Percentiles rank a stretch among this genome's conserved stretches.
These are phyloP conservation scores for Drosophila navojoa DNA, from an alignment of 1,140 invertebrate genomes.

Conservation along the genomic window DNA sequence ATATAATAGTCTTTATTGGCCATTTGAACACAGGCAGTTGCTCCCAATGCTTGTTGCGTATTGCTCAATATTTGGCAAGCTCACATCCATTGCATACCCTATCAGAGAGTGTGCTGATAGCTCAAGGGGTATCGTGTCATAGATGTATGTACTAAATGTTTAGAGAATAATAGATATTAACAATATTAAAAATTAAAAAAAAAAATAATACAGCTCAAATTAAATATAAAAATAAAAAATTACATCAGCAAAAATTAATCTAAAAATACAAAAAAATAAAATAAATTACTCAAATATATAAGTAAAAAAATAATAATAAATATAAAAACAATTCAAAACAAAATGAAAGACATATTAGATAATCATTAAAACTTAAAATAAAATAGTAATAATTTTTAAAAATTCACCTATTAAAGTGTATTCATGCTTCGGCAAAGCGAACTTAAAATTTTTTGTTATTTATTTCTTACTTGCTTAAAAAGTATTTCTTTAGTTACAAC, in stretches of 20 bases:
- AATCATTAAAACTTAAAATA: background rate
- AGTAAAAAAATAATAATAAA: too few relatives aligned
- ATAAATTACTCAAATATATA: too few relatives aligned
- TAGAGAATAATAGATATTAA: too few relatives aligned
- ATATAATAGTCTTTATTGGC: conserved; percentile 5
- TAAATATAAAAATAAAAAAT: too few relatives aligned
- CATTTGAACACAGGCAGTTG: conserved; percentile 27
- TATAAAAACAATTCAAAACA: too few relatives aligned
- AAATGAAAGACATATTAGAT: background rate
- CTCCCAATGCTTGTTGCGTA: conserved; percentile 15
- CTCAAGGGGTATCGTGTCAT: too few relatives aligned
- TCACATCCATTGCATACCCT: conserved; percentile 12
- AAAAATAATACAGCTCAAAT: too few relatives aligned
- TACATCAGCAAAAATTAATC: too few relatives aligned
- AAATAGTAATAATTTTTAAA: background rate
- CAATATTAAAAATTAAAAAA: too few relatives aligned
- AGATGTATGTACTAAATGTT: too few relatives aligned
- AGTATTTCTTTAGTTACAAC: conserved; percentile 23
- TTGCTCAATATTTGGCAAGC: conserved; percentile 46
- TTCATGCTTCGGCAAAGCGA: background rate
- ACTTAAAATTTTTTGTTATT: background rate
- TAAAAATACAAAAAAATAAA: too few relatives aligned
- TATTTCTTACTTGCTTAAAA: background rate
- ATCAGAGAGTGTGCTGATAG: background rate
- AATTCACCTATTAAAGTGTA: conserved; percentile 4